Conservation (phyloP, 1,140 invertebrate species). For the Lutraria rhynchaena region DNA sequence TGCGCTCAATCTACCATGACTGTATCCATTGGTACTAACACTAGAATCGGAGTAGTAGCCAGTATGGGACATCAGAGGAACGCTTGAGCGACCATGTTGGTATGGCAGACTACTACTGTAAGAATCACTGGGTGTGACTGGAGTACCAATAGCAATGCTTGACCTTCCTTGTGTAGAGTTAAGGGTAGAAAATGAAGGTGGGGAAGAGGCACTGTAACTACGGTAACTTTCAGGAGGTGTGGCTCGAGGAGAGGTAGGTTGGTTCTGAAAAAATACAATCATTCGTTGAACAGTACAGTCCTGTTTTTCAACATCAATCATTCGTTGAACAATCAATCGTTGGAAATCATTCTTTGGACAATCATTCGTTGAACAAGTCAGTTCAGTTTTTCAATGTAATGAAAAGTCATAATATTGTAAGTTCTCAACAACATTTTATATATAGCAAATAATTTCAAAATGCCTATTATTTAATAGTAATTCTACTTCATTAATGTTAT, state of each 20-base stretch:
- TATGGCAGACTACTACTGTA: constrained; percentile 34
- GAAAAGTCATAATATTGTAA: no score
- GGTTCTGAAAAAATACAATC: constrained; percentile 83
- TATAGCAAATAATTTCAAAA: no score
- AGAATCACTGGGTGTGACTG: constrained; percentile 67
- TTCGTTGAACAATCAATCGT: no score
- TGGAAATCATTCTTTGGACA: no score
- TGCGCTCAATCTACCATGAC: constrained; percentile 55
- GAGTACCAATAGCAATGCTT: constrained; percentile 45
- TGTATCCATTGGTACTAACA: constrained; percentile 46
- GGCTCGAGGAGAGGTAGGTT: constrained; percentile 90
- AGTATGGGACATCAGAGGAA: constrained; percentile 60
- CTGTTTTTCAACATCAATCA: no score
- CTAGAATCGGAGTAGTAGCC: constrained; percentile 65
- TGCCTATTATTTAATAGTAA: no score
- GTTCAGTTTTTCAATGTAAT: no score
- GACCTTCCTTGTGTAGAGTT: constrained; percentile 23
- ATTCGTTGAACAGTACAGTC: no score
- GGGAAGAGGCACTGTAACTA: constrained; percentile 59
- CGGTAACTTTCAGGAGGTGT: constrained; percentile 91
- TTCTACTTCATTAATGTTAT: no score
- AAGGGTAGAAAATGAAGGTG: constrained; percentile 63
- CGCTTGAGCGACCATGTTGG: constrained; percentile 50
- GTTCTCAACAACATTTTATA: no score
- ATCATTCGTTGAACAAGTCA: no score